Percentiles rank a stretch among this genome's conserved stretches.
Conservation (phyloP, 2,113 vertebrate species). For the Charina bottae region DNA sequence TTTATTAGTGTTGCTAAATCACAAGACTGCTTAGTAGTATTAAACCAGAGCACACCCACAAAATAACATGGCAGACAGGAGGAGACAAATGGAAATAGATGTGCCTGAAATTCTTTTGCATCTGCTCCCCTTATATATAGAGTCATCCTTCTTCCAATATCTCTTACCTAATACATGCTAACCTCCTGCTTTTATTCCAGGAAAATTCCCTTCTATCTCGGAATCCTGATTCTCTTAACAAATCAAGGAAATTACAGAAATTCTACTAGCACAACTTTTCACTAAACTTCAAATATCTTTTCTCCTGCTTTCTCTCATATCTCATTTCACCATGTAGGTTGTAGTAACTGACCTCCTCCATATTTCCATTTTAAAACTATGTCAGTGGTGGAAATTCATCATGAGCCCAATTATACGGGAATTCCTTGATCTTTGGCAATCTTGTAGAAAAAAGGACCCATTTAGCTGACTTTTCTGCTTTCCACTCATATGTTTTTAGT, state of each 20-base stretch:
- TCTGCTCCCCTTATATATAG: neutral
- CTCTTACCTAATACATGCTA: neutral
- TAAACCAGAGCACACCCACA: neutral
- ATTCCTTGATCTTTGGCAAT: neutral
- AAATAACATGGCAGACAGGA: neutral
- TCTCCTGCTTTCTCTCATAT: neutral
- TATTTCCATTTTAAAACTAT: neutral
- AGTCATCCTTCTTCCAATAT: neutral
- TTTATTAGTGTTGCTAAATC: slow-evolving; percentile 2
- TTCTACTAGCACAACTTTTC: neutral
- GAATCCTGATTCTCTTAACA: neutral
- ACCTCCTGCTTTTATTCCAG: neutral
- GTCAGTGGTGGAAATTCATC: neutral
- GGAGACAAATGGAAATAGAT: neutral
- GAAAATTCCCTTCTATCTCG: neutral
- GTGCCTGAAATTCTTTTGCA: neutral
- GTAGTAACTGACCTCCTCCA: neutral
- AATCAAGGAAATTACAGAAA: neutral
- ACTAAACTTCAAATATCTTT: neutral
- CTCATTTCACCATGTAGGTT: neutral
- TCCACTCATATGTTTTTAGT: neutral
- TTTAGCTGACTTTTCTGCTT: neutral
- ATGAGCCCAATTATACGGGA: neutral
- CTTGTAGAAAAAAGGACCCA: neutral
- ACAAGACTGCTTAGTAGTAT: neutral